These are phyloP conservation scores for Hoplostethus atlanticus DNA, from an alignment of 2,797 vertebrate genomes.

Conservation along the genomic window DNA sequence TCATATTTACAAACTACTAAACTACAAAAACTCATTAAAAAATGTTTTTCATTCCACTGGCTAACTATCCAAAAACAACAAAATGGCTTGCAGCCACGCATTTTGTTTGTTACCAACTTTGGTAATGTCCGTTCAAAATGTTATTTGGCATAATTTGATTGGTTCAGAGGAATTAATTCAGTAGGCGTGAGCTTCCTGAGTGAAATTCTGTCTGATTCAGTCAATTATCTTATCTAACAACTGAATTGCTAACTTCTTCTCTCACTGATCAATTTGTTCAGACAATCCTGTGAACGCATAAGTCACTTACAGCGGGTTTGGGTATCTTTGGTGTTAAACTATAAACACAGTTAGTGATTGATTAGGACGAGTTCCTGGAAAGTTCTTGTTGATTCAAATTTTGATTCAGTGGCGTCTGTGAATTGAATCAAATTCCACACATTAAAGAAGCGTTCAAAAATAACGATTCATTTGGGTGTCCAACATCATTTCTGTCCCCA, in stretches of 20 bases:
- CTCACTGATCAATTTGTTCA: too few relatives aligned
- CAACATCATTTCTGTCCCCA: conserved; percentile 10
- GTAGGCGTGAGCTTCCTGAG: background rate
- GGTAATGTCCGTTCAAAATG: background rate
- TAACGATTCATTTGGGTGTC: background rate
- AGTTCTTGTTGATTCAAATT: too few relatives aligned
- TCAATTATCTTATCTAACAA: background rate
- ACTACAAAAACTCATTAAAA: too few relatives aligned
- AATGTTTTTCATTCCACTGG: background rate
- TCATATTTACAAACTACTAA: too few relatives aligned
- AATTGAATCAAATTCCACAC: conserved; percentile 23
- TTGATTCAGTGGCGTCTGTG: conserved; percentile 11
- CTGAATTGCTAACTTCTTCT: background rate
- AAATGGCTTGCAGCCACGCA: too few relatives aligned
- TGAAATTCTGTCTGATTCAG: conserved; percentile 15
- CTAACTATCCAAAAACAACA: background rate
- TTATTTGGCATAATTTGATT: background rate
- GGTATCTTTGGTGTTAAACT: too few relatives aligned
- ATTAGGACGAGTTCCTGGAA: too few relatives aligned
- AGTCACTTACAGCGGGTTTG: too few relatives aligned
- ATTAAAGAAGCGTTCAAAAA: conserved; percentile 4
- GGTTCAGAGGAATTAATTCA: background rate
- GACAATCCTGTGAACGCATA: too few relatives aligned
- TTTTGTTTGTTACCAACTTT: background rate
- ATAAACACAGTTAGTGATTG: background rate